phyloP scores from a whole-genome alignment of 2,113 vertebrate genomes.

The Phaethon lepturus region DNA sequence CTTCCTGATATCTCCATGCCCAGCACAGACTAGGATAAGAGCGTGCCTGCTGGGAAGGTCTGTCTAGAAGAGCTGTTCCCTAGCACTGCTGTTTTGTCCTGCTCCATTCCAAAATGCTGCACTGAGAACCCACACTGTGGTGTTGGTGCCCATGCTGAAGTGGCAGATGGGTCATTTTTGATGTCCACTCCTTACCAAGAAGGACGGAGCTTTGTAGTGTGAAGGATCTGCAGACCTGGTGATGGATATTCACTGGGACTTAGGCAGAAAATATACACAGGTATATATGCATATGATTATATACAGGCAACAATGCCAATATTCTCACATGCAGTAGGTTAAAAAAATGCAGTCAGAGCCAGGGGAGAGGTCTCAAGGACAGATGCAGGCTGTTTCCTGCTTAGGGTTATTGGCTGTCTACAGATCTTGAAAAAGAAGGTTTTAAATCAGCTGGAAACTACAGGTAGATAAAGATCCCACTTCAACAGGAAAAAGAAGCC shows the following conservation, averaged over 20 bases:
- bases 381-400: background rate
- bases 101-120: background rate
- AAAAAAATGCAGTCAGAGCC: background rate
- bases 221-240: background rate
- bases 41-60: background rate
- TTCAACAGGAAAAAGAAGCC: constrained; percentile 44
- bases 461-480: constrained; percentile 46
- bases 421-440: constrained; percentile 4
- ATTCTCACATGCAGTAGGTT: background rate
- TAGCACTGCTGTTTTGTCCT: background rate
- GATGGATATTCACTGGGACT: background rate
- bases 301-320: background rate
- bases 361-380: background rate
- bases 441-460: constrained; percentile 61
- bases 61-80: background rate
- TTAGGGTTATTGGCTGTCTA: background rate
- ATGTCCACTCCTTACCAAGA: background rate
- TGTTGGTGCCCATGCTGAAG: background rate
- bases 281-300: background rate
- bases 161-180: background rate
- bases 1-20: background rate
- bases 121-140: background rate
- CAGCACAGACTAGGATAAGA: background rate
- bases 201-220: background rate
- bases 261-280: background rate